phyloP scores from a whole-genome alignment of 2,113 vertebrate species.

The Semicossyphus pulcher region DNA sequence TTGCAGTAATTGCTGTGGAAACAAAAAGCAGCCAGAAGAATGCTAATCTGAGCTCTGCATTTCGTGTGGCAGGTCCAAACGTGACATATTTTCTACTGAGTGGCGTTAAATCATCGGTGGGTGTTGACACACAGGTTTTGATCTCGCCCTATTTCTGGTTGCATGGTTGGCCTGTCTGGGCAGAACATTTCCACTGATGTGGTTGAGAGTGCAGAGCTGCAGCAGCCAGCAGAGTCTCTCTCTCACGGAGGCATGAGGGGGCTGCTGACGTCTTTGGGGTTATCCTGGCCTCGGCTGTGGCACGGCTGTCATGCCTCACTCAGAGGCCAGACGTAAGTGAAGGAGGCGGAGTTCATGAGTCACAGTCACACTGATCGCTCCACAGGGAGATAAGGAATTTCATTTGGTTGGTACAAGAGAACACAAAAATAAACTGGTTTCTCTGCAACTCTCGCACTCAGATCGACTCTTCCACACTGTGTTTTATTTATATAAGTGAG shows the following conservation, averaged over 20 bases:
- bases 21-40: background rate
- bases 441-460: constrained; percentile 15
- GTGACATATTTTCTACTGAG: constrained; percentile 7
- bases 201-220: constrained; percentile 58
- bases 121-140: constrained; percentile 46
- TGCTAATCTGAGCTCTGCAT: background rate
- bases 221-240: constrained; percentile 52
- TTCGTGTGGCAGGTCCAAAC: background rate
- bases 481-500: constrained; percentile 12
- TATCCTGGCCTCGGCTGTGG: constrained; percentile 72
- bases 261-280: constrained; percentile 78
- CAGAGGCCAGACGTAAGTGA: constrained; percentile 69
- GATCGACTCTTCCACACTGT: background rate
- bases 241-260: constrained; percentile 66
- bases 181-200: constrained; percentile 77
- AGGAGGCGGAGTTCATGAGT: constrained; percentile 55
- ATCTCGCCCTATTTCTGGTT: constrained; percentile 62
- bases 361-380: constrained; percentile 59
- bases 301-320: constrained; percentile 75
- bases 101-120: constrained; percentile 8
- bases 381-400: constrained; percentile 74
- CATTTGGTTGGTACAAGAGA: constrained; percentile 51
- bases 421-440: constrained; percentile 15
- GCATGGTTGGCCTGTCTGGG: constrained; percentile 55
- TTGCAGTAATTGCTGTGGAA: background rate